These are phyloP conservation scores for Cylindroiulus punctatus DNA, from an alignment of 2,888 invertebrate genomes.

Conservation along the genomic window DNA sequence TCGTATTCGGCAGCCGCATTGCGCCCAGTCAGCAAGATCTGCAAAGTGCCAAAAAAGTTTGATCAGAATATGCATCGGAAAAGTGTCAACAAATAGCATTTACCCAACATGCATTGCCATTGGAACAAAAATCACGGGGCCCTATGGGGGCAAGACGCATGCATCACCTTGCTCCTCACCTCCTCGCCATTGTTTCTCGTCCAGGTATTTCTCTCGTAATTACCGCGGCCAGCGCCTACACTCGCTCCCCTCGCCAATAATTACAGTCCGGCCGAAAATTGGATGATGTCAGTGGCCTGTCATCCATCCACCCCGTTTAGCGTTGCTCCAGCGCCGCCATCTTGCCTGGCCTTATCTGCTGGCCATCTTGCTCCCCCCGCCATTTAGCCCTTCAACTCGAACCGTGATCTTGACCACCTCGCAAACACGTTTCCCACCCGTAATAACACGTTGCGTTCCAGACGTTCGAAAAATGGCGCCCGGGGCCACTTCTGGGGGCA, in stretches of 20 bases:
- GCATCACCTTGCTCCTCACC: not conserved
- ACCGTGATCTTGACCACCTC: slow-evolving; percentile 47
- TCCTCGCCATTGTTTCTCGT: slow-evolving; percentile 21
- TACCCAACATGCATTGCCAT: no score
- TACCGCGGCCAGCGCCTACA: slow-evolving; percentile 2
- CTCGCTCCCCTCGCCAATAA: slow-evolving; percentile 31
- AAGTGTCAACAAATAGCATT: no score
- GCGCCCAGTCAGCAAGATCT: slow-evolving; percentile 75
- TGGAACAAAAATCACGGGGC: no score
- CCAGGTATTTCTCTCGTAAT: slow-evolving; percentile 5
- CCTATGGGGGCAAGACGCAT: not conserved
- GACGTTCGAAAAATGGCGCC: slow-evolving; percentile 11
- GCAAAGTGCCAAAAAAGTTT: slow-evolving; percentile 59
- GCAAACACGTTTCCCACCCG: slow-evolving; percentile 19
- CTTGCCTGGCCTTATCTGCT: not conserved
- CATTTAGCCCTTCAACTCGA: slow-evolving; percentile 20
- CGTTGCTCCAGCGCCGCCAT: slow-evolving; percentile 16
- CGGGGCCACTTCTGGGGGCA: not conserved
- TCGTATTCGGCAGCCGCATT: slow-evolving; percentile 83
- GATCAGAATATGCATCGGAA: not conserved
- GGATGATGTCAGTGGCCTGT: slow-evolving; percentile 43
- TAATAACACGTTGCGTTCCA: slow-evolving; percentile 36
- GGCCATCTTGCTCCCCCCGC: not conserved
- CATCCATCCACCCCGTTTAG: slow-evolving; percentile 40
- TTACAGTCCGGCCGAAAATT: slow-evolving; percentile 30